Conservation (phyloP, 2,797 vertebrate species). For the Mergus octosetaceus region DNA sequence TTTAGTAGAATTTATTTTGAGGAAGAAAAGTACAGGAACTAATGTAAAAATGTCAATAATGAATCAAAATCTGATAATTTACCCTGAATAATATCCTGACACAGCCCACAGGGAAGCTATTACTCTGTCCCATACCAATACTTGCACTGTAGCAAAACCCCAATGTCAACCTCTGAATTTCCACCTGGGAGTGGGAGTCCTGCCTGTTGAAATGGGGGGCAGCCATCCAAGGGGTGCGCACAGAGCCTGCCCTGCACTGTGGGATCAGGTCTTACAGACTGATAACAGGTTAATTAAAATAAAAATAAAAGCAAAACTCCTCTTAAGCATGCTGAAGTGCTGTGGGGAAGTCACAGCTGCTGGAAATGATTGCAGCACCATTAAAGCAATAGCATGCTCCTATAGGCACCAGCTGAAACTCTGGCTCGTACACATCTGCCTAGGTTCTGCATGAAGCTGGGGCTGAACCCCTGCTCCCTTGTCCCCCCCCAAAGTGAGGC, state of each 20-base stretch:
- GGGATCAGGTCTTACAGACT: neutral
- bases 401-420: neutral
- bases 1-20: neutral
- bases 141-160: neutral
- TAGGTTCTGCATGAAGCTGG: too few species aligned
- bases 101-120: neutral
- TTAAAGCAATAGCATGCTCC: neutral
- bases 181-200: neutral
- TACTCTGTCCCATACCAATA: neutral
- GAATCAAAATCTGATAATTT: slow-evolving; percentile 35
- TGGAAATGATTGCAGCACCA: neutral
- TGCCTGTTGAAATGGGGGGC: neutral
- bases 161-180: neutral
- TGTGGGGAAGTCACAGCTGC: slow-evolving; percentile 16
- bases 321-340: neutral
- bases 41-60: slow-evolving; percentile 45
- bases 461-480: too few species aligned
- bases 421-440: too few species aligned
- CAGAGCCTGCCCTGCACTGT: neutral
- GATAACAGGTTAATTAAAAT: neutral
- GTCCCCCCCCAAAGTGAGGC: neutral
- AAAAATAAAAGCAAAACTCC: neutral
- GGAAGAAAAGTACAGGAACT: neutral
- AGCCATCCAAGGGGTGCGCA: neutral
- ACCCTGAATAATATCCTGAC: slow-evolving; percentile 23